phyloP scores from a whole-genome alignment of 2,797 vertebrate genomes.

The Mycteria americana region DNA sequence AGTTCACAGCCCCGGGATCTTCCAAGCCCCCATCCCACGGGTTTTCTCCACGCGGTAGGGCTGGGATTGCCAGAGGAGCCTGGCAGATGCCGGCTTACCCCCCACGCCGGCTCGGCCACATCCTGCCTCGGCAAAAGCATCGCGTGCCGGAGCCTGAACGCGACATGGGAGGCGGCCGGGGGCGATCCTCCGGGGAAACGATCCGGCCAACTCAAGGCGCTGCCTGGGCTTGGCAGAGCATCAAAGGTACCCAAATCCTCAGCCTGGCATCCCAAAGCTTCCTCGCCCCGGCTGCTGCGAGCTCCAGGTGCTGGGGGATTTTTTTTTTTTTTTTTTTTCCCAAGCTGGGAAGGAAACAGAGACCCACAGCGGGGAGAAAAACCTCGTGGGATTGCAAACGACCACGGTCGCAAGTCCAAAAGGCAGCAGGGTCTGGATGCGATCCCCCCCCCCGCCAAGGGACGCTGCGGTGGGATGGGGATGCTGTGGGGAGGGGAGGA shows the following conservation, averaged over 20 bases:
- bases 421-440: background rate
- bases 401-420: rapidly evolving
- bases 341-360: background rate
- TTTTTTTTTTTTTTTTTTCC: background rate
- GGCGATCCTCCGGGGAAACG: background rate
- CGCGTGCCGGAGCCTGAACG: background rate
- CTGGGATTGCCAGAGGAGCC: background rate
- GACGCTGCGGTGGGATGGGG: background rate
- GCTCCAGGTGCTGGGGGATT: background rate
- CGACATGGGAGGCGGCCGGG: background rate
- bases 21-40: background rate
- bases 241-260: slow-evolving; percentile 6
- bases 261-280: background rate
- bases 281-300: rapidly evolving
- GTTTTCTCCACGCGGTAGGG: background rate
- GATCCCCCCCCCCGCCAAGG: background rate
- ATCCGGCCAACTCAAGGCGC: background rate
- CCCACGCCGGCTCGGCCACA: background rate
- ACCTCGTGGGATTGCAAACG: rapidly evolving
- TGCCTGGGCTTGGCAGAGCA: slow-evolving; percentile 8
- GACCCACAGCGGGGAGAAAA: rapidly evolving
- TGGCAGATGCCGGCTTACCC: background rate
- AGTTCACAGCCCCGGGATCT: rapidly evolving
- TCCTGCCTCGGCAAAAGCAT: background rate
- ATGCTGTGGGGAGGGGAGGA: background rate